Base-by-base conservation (phyloP, 2,888 invertebrate genomes). In the Macropis europaea region DNA sequence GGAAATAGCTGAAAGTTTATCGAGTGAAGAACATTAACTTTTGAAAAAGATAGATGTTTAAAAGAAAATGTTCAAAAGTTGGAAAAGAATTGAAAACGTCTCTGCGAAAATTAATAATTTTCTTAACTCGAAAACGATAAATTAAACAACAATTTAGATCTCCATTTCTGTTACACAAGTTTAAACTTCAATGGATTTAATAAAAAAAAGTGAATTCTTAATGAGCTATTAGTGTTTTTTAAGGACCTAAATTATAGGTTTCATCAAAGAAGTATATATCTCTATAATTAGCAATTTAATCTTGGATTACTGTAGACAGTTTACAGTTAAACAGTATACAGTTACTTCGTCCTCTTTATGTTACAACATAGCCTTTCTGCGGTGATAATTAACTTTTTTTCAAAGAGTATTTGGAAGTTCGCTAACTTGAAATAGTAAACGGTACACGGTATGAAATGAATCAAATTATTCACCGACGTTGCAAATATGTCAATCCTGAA, bases 251-350 rank as follows among this genome's bases (percentile, higher is more conserved):
- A n/a, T 22, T 32, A 11, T 9, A 52, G 1, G 13, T 43, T 43
- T 4, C 3, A 28, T 15, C 13, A 26, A 43, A 43, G 5, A 1
- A 7, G 34, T 22, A 26, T 15, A 19, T 13, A 36, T 30, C 42
- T 68, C 32, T 30, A 28, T 54, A 69, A 52, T 69, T 69, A 69
- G 13, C 9, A 70, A 57, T 57, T 69, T 59, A 45, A 69, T 69
- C 70, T 52, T 69, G n/a, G n/a, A 28, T 22, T 15, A 32, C 40
- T 38, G 38, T 59, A 69, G 70, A 52, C 67, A 67, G 13, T 68
- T 66, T 69, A 69, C 69, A 59, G 69, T 69, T 69, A 69, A 69
- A 70, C 48, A 38, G n/a, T 69, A 69, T 69, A 69, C 69, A 69
- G 69, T 69, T 69, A 69, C 38, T 69, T 70, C 45, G 69, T 47